phyloP scores from a whole-genome alignment of 2,888 invertebrate species.

The Leptinotarsa rubiginosa region DNA sequence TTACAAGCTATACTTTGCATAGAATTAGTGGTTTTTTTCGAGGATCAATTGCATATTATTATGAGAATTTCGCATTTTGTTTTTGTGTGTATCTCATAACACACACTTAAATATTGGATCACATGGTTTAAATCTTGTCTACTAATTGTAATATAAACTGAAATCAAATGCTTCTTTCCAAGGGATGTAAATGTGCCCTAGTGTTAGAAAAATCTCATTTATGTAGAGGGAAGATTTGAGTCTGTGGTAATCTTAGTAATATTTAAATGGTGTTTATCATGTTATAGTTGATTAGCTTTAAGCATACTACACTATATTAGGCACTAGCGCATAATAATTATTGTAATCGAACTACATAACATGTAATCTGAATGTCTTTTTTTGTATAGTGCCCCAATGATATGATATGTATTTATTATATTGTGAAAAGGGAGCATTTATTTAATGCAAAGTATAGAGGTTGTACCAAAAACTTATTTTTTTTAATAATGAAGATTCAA shows the following conservation, averaged over 20 bases:
- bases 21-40: constrained; percentile 91
- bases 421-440: constrained; percentile 84
- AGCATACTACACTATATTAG: constrained; percentile 56
- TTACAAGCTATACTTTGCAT: constrained; percentile 93
- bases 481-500: constrained; percentile 31
- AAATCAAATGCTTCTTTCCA: constrained; percentile 5
- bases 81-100: constrained; percentile 42
- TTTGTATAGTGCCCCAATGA: constrained; percentile 55
- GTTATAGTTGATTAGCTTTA: constrained; percentile 55
- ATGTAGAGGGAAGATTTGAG: constrained; percentile 37
- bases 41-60: constrained; percentile 63
- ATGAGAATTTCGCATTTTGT: constrained; percentile 34
- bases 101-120: constrained; percentile 48
- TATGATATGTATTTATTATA: constrained; percentile 65
- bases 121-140: constrained; percentile 42
- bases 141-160: constrained; percentile 24
- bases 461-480: constrained; percentile 70
- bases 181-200: neutral
- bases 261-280: constrained; percentile 55
- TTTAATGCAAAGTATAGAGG: constrained; percentile 94
- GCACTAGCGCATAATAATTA: constrained; percentile 56
- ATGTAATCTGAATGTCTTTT: constrained; percentile 45
- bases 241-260: constrained; percentile 44
- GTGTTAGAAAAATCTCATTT: neutral
- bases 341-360: constrained; percentile 35